Base-by-base conservation (phyloP, 2,113 vertebrate genomes). In the Collichthys lucidus region DNA sequence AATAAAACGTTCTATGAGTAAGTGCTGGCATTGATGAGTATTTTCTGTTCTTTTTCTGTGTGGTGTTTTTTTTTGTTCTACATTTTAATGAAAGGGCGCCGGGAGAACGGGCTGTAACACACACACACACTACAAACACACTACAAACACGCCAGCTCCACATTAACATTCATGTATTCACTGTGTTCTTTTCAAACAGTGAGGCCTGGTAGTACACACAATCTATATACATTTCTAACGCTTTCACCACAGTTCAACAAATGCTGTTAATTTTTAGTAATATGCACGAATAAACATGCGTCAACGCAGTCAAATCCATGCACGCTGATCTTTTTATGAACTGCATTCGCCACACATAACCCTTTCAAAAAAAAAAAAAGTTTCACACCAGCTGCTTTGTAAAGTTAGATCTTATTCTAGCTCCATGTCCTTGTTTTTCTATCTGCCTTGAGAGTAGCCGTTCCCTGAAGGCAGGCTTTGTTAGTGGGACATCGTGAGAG, bases 401-500 rank as follows among this genome's bases (percentile, higher is more conserved):
- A 70, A 52, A 19, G 12, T 26, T 59, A 47, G 7, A 12, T 50
- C 61, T 56, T 35, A 17, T 11, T 70, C 20, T 40, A 3, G 35
- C 55, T 44, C 35, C 19, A 15, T 53, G 26, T 44, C 61, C 75
- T 87, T 90, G 84, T 92, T 93, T 91, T 91, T 79, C 68, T 72
- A 62, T 59, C 73, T 29, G 53, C 59, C 19, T 22, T 85, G 26
- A 74, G 77, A 88, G 80, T 17, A 35, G 52, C 77, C 70, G 55
- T 29, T 64, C 31, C 71, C 79, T 95, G 83, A 95, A 94, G 91
- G 88, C 79, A 55, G 70, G 79, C 88, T 93, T 95, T 95, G 92
- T 96, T 83, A 72, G 53, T 26, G 22, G 87, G 65, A 79, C 81
- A 86, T 92, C 84, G 73, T 88, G 83, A 91, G 89, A 92, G 88